phyloP scores from a whole-genome alignment of 1,140 invertebrate genomes.

The Triops longicaudatus region DNA sequence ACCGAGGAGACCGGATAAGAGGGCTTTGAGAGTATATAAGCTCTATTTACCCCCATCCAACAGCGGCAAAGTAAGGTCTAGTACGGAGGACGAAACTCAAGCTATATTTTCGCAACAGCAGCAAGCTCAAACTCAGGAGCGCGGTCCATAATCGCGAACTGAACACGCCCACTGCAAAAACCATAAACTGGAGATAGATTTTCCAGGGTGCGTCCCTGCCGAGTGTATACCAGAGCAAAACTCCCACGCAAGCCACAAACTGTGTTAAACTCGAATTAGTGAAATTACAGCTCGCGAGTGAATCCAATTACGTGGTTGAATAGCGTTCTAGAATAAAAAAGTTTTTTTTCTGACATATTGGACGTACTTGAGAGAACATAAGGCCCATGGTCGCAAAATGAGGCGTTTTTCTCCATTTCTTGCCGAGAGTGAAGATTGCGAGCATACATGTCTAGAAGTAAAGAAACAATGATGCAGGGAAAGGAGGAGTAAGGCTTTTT shows the following conservation, averaged over 20 bases:
- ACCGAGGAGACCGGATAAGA: too few relatives aligned
- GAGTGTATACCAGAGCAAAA: constrained; percentile 55
- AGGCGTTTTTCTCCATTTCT: constrained; percentile 66
- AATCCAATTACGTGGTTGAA: background rate
- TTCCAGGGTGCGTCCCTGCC: constrained; percentile 44
- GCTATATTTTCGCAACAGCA: constrained; percentile 71
- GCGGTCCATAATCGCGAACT: constrained; percentile 73
- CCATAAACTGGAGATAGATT: constrained; percentile 58
- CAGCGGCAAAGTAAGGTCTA: constrained; percentile 56
- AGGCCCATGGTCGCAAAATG: constrained; percentile 71
- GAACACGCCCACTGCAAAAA: constrained; percentile 64
- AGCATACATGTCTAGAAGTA: constrained; percentile 58
- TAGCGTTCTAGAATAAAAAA: background rate
- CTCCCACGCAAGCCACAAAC: constrained; percentile 53
- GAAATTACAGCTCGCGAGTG: background rate
- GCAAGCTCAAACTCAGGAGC: constrained; percentile 65
- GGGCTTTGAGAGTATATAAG: background rate
- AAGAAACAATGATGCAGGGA: background rate
- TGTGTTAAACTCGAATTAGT: constrained; percentile 44
- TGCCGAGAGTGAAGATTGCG: constrained; percentile 62
- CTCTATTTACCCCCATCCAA: constrained; percentile 64
- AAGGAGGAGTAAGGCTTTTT: background rate
- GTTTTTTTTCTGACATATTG: background rate
- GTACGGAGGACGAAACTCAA: constrained; percentile 66
- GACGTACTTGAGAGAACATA: constrained; percentile 63